These are phyloP conservation scores for Cuniculus paca DNA, from an alignment of 2,797 vertebrate genomes.

Conservation along the genomic window DNA sequence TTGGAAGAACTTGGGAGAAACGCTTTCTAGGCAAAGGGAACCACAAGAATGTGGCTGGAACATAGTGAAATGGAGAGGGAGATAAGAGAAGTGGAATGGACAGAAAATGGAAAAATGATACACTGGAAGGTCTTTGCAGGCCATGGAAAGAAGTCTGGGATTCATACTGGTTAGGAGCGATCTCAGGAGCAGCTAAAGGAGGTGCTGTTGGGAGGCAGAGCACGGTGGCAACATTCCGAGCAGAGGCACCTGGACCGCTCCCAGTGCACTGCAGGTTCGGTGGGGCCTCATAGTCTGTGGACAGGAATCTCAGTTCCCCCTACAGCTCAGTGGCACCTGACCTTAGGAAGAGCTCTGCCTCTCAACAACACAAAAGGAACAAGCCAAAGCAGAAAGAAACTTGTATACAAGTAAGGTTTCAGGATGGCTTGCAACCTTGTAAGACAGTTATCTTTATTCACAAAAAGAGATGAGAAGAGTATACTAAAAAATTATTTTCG, in stretches of 20 bases:
- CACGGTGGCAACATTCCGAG: not conserved
- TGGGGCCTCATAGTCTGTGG: not conserved
- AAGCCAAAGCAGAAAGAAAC: not conserved
- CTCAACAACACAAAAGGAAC: not conserved
- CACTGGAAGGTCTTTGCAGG: not conserved
- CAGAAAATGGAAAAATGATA: not conserved
- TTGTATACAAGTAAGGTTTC: not conserved
- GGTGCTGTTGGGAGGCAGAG: not conserved
- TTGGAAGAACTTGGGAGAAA: not conserved
- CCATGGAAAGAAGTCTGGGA: conserved; percentile 13
- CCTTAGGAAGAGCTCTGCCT: not conserved
- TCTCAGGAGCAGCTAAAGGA: not conserved
- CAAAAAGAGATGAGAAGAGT: conserved; percentile 2
- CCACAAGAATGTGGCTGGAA: not conserved
- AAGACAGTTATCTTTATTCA: not conserved
- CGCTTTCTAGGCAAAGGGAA: not conserved
- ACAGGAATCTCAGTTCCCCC: conserved; percentile 5
- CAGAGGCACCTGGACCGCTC: not conserved
- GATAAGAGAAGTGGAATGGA: not conserved
- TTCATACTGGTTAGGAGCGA: not conserved
- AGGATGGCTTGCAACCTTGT: not conserved
- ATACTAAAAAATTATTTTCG: not conserved
- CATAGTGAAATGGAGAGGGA: not conserved
- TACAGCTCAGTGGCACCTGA: not conserved
- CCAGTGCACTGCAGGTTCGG: no score